Evolutionary conservation across 2,113 vertebrate species (phyloP).

Genomic region (Clarias gariepinus): DNA sequence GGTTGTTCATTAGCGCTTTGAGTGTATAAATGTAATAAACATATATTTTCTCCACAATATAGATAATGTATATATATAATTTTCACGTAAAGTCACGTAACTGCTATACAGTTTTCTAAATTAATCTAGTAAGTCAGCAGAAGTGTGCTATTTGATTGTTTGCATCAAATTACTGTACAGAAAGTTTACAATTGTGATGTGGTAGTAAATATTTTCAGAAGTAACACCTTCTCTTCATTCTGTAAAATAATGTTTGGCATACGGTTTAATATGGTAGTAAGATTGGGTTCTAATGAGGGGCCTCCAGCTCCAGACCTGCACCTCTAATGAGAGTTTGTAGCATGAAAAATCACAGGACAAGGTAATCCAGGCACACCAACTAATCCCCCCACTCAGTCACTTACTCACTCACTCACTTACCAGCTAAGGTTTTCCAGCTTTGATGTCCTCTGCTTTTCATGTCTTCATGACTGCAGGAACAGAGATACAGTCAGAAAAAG

Average conservation of each 20-base stretch:
- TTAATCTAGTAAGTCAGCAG: not conserved
- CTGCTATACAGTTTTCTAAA: not conserved
- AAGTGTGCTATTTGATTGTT: not conserved
- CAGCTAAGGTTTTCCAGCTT: constrained; percentile 71
- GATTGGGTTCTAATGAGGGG: constrained; percentile 74
- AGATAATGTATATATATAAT: no score
- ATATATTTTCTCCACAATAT: not conserved
- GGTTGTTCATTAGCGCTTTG: not conserved
- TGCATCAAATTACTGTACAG: not conserved
- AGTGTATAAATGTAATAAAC: not conserved
- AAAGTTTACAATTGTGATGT: not conserved
- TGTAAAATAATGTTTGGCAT: not conserved
- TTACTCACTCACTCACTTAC: constrained; percentile 2
- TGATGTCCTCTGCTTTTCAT: constrained; percentile 81
- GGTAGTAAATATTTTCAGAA: not conserved
- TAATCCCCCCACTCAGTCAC: constrained; percentile 61
- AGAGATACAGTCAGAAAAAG: constrained; percentile 70
- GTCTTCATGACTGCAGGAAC: constrained; percentile 55
- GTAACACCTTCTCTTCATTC: not conserved
- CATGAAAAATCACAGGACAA: constrained; percentile 59
- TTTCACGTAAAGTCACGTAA: no score
- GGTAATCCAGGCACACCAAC: constrained; percentile 71
- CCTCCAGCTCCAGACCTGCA: constrained; percentile 61
- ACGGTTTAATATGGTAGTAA: constrained; percentile 16
- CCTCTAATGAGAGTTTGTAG: constrained; percentile 75